phyloP scores from a whole-genome alignment of 2,888 invertebrate genomes.

The Baccha elongata region DNA sequence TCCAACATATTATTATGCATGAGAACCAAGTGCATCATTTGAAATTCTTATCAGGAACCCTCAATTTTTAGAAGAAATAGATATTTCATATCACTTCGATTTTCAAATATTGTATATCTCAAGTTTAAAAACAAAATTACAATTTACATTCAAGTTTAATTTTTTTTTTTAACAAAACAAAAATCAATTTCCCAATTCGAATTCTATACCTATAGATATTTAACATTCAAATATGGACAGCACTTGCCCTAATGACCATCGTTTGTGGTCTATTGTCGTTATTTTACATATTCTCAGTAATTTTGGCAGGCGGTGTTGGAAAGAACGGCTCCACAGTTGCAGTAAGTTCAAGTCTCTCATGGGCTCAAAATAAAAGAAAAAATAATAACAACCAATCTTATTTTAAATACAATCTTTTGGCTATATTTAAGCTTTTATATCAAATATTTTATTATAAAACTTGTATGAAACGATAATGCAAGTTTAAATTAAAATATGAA shows the following conservation, averaged over 20 bases:
- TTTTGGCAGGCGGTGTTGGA: constrained; percentile 96
- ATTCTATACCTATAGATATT: constrained; percentile 83
- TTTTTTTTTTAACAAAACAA: constrained; percentile 23
- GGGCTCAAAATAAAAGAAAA: constrained; percentile 36
- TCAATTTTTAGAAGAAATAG: neutral
- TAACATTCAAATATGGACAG: constrained; percentile 88
- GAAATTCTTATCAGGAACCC: neutral
- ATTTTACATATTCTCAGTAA: constrained; percentile 89
- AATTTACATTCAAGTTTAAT: constrained; percentile 15
- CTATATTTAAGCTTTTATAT: constrained; percentile 71
- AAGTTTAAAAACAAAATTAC: neutral
- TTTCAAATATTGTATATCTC: constrained; percentile 2
- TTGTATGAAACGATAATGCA: constrained; percentile 42
- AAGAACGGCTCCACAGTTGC: constrained; percentile 99
- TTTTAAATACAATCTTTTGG: constrained; percentile 77
- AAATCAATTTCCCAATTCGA: constrained; percentile 58
- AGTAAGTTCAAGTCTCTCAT: constrained; percentile 87
- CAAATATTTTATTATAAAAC: constrained; percentile 36
- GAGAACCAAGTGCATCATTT: too few species aligned
- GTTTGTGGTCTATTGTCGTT: constrained; percentile 88
- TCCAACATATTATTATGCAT: too few species aligned
- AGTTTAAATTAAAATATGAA: constrained; percentile 27
- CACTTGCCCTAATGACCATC: constrained; percentile 89
- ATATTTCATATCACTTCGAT: constrained; percentile 19
- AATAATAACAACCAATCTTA: constrained; percentile 15